Percentiles rank a stretch among this genome's conserved stretches.
phyloP scores from a whole-genome alignment of 2,888 invertebrate genomes.

The Euzetes globulus region DNA sequence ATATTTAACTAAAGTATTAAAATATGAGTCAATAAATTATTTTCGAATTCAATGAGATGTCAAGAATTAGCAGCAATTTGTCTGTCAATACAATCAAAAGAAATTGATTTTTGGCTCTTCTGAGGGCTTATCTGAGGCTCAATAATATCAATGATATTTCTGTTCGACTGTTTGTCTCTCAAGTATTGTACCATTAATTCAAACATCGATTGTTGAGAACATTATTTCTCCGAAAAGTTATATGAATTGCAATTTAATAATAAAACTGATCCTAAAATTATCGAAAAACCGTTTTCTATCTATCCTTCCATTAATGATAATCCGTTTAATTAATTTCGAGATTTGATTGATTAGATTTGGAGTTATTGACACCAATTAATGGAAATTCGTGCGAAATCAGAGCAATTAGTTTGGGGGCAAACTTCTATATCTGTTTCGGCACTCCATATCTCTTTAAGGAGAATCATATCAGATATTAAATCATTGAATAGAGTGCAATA shows the following conservation, averaged over 20 bases:
- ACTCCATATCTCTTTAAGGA: no score
- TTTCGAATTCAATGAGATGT: neutral
- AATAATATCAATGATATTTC: neutral
- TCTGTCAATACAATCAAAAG: neutral
- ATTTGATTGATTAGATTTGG: no score
- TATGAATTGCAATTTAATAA: slow-evolving; percentile 4
- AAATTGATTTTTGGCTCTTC: neutral
- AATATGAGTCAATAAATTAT: neutral
- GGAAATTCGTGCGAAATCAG: no score
- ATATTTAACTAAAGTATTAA: neutral
- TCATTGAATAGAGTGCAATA: no score
- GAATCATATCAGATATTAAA: no score
- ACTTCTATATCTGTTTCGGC: no score
- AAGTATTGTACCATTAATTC: neutral
- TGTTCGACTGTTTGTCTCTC: neutral
- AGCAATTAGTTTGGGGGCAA: no score
- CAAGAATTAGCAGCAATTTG: neutral
- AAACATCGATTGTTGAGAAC: neutral
- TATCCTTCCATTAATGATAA: no score
- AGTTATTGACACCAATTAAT: no score
- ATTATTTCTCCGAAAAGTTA: neutral
- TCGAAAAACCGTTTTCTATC: no score
- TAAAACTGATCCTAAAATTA: no score
- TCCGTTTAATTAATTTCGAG: no score
- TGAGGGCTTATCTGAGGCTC: neutral